These are phyloP conservation scores for Antheraea mylitta DNA, from an alignment of 1,140 invertebrate species.

Conservation along the genomic window DNA sequence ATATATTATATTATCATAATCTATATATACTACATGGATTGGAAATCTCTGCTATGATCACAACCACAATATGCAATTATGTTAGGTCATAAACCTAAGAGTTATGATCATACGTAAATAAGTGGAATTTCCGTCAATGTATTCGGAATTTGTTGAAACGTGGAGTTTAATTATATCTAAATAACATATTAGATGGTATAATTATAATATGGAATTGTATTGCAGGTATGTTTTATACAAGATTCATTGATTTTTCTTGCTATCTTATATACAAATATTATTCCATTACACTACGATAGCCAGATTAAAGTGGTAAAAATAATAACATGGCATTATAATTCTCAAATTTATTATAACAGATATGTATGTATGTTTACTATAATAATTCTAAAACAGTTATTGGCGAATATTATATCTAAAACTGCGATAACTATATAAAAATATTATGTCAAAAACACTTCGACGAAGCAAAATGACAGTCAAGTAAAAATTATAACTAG, in stretches of 20 bases:
- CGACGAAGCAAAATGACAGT: no score
- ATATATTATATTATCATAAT: constrained; percentile 43
- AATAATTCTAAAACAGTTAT: constrained; percentile 22
- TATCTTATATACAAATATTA: no score
- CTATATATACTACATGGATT: constrained; percentile 66
- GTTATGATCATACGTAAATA: constrained; percentile 31
- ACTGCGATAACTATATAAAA: no score
- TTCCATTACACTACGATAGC: no score
- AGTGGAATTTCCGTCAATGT: no score
- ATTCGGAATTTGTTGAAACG: constrained; percentile 18
- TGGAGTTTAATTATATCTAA: no score
- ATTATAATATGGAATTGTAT: neutral
- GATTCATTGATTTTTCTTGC: no score
- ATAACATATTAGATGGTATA: no score
- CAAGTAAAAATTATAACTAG: no score
- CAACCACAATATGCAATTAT: constrained; percentile 73
- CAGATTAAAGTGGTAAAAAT: no score
- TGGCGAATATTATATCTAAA: constrained; percentile 10
- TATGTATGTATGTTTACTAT: constrained; percentile 43
- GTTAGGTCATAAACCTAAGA: constrained; percentile 38
- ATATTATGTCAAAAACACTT: no score
- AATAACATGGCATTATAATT: constrained; percentile 30
- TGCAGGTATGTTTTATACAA: no score
- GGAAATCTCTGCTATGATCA: constrained; percentile 72
- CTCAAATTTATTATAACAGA: constrained; percentile 65